phyloP scores from a whole-genome alignment of 2,888 invertebrate genomes.

The Eurois occulta region DNA sequence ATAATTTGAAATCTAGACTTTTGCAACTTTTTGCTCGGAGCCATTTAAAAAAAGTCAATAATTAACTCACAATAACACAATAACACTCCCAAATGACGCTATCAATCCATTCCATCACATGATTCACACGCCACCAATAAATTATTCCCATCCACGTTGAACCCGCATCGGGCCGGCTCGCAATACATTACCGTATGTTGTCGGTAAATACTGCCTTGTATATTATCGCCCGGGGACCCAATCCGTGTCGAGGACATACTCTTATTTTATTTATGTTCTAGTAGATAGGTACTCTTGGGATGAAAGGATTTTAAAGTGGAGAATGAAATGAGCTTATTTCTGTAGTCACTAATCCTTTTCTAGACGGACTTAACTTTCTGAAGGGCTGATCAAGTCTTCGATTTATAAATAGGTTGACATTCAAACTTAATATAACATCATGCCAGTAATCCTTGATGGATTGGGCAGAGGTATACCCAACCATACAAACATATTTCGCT shows the following conservation, averaged over 20 bases:
- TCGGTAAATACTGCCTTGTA: constrained; percentile 22
- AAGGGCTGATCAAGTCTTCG: not conserved
- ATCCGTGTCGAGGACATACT: constrained; percentile 20
- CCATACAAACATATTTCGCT: not conserved
- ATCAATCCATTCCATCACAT: constrained; percentile 32
- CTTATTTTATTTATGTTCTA: constrained; percentile 39
- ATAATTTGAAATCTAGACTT: not conserved
- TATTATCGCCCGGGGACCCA: constrained; percentile 46
- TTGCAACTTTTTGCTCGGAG: not conserved
- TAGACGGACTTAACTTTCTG: not conserved
- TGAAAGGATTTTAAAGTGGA: constrained; percentile 15
- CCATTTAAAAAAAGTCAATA: not conserved
- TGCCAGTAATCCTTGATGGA: not conserved
- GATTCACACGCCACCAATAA: constrained; percentile 27
- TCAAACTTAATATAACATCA: not conserved
- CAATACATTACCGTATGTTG: constrained; percentile 32
- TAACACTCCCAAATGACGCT: constrained; percentile 34
- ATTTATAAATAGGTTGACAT: not conserved
- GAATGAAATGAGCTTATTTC: not conserved
- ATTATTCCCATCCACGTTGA: constrained; percentile 5
- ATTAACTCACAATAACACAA: not conserved
- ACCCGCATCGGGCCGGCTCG: constrained; percentile 11
- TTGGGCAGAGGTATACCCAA: not conserved
- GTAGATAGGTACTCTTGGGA: not conserved
- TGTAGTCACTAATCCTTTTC: not conserved